phyloP scores from a whole-genome alignment of 2,888 invertebrate genomes.

The Sipha maydis region DNA sequence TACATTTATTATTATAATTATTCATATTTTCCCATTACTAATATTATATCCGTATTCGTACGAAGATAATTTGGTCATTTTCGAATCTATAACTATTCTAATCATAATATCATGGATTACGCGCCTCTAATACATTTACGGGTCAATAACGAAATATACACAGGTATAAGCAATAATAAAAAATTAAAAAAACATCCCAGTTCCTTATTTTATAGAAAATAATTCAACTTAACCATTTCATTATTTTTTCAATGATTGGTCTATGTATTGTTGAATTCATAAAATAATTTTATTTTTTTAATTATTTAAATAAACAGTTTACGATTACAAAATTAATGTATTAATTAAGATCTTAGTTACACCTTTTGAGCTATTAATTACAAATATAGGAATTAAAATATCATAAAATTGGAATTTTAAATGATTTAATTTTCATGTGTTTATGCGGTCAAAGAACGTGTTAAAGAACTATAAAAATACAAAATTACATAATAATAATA shows the following conservation, averaged over 20 bases:
- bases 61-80: too few relatives aligned
- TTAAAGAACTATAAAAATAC: background rate
- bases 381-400: background rate
- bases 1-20: too few relatives aligned
- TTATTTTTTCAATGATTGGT: background rate
- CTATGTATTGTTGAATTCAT: background rate
- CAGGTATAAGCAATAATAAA: too few relatives aligned
- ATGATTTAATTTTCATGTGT: background rate
- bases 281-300: background rate
- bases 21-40: too few relatives aligned
- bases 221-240: background rate
- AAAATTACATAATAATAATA: background rate
- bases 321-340: background rate
- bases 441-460: background rate
- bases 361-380: background rate
- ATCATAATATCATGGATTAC: too few relatives aligned
- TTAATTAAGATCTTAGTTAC: slow-evolving; percentile 8
- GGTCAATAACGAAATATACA: too few relatives aligned
- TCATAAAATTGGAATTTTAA: background rate
- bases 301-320: background rate
- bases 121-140: too few relatives aligned
- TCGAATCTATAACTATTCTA: too few relatives aligned
- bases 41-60: too few relatives aligned
- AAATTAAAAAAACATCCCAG: too few relatives aligned
- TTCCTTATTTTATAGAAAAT: background rate